A percentile compares a stretch with the other conserved stretches of the same genome.
phyloP scores from a whole-genome alignment of 2,113 vertebrate genomes.

The Lepus americanus region DNA sequence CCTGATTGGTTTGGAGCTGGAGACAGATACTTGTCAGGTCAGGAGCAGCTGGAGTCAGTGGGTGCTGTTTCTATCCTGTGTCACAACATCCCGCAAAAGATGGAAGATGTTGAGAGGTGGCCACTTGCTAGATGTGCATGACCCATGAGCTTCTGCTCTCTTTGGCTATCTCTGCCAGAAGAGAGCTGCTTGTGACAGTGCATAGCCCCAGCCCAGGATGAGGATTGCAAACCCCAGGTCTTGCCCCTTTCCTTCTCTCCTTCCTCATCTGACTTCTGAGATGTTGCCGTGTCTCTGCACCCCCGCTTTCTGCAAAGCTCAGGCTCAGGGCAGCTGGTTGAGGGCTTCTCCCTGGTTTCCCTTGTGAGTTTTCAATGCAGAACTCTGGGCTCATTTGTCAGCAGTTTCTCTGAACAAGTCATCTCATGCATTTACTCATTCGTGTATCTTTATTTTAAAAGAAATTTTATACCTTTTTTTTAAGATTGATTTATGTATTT shows the following conservation, averaged over 20 bases:
- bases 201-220: background rate
- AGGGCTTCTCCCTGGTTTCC: slow-evolving; percentile 55
- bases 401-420: slow-evolving; percentile 18
- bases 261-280: slow-evolving; percentile 61
- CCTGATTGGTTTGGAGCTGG: too few relatives aligned
- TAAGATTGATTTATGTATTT: too few relatives aligned
- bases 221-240: slow-evolving; percentile 34
- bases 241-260: slow-evolving; percentile 44
- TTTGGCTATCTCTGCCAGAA: background rate
- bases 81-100: slow-evolving; percentile 16
- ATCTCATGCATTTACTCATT: slow-evolving; percentile 30
- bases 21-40: too few relatives aligned
- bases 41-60: too few relatives aligned
- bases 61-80: too few relatives aligned
- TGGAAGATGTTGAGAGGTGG: background rate
- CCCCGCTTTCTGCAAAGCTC: slow-evolving; percentile 39
- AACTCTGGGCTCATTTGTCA: slow-evolving; percentile 35
- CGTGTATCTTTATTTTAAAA: background rate
- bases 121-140: background rate
- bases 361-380: slow-evolving; percentile 54
- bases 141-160: slow-evolving; percentile 6
- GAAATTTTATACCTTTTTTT: background rate
- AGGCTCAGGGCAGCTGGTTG: background rate
- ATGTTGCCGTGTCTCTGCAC: background rate
- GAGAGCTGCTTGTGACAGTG: slow-evolving; percentile 49